phyloP scores from a whole-genome alignment of 2,888 invertebrate species.

The Agrochola circellaris region DNA sequence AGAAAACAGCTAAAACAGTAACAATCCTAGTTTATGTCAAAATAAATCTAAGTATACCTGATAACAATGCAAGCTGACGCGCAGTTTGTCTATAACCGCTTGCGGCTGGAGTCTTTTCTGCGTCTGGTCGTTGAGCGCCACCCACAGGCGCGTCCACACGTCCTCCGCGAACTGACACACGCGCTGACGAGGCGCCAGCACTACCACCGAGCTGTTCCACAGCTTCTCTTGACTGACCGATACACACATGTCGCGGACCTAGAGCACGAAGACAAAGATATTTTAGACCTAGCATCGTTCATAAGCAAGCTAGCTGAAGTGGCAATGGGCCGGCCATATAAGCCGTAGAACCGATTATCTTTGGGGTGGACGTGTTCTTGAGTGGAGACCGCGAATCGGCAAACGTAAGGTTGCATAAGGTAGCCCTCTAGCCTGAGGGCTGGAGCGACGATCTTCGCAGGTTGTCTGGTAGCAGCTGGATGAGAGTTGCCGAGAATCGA shows the following conservation, averaged over 20 bases:
- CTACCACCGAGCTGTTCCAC: conserved; percentile 95
- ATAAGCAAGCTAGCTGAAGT: background rate
- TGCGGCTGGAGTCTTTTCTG: conserved; percentile 90
- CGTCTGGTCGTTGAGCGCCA: conserved; percentile 90
- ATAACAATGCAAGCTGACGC: conserved; percentile 95
- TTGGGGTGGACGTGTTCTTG: no score
- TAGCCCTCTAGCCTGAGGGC: no score
- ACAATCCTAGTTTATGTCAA: background rate
- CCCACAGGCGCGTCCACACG: conserved; percentile 96
- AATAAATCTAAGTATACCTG: conserved; percentile 86
- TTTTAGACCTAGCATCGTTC: background rate
- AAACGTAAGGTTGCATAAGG: no score
- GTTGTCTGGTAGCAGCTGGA: no score
- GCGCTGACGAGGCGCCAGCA: conserved; percentile 95
- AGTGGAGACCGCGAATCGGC: no score
- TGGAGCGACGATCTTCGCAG: no score
- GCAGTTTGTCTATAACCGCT: conserved; percentile 94
- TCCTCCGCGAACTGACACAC: conserved; percentile 95
- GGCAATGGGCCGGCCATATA: no score
- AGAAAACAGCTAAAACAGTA: background rate
- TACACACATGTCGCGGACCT: conserved; percentile 90
- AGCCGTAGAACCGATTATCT: no score
- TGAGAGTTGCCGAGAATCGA: no score
- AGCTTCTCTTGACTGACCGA: conserved; percentile 94
- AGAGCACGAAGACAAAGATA: background rate